Evolutionary conservation across 2,113 vertebrate genomes (phyloP).

Genomic region (Columba livia): DNA sequence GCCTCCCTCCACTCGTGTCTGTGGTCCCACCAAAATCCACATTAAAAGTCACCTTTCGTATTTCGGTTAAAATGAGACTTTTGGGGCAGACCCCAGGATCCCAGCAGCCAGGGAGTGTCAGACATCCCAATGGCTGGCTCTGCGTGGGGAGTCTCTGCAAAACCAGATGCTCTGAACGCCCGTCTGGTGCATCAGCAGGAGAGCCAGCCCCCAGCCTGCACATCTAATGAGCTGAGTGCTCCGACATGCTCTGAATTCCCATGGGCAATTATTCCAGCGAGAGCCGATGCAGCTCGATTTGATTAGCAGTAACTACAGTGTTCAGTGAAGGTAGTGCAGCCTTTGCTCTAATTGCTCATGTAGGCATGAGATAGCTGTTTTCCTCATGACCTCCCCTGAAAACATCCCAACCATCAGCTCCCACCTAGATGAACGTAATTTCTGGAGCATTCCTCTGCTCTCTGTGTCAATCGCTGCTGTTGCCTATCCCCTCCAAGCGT

Average conservation of each 20-base stretch:
- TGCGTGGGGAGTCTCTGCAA: fast-evolving
- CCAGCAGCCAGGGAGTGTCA: fast-evolving
- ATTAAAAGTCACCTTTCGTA: neutral
- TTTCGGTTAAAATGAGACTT: neutral
- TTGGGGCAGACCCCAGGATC: neutral
- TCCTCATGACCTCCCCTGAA: neutral
- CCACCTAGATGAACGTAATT: neutral
- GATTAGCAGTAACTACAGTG: neutral
- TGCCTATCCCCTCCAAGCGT: neutral
- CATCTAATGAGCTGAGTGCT: neutral
- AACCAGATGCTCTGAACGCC: neutral
- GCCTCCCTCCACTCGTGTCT: neutral
- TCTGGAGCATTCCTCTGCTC: neutral
- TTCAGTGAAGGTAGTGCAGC: neutral
- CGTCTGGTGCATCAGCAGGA: neutral
- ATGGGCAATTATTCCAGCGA: neutral
- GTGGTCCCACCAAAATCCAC: neutral
- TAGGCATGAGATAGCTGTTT: neutral
- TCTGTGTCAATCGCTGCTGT: neutral
- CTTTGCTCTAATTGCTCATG: slow-evolving; percentile 2
- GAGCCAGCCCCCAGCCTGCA: neutral
- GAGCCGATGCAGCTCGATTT: neutral
- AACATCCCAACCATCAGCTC: neutral
- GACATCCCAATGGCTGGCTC: neutral
- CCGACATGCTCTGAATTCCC: neutral